Base-by-base conservation (phyloP, 2,888 invertebrate genomes). In the Catocala fraxini region DNA sequence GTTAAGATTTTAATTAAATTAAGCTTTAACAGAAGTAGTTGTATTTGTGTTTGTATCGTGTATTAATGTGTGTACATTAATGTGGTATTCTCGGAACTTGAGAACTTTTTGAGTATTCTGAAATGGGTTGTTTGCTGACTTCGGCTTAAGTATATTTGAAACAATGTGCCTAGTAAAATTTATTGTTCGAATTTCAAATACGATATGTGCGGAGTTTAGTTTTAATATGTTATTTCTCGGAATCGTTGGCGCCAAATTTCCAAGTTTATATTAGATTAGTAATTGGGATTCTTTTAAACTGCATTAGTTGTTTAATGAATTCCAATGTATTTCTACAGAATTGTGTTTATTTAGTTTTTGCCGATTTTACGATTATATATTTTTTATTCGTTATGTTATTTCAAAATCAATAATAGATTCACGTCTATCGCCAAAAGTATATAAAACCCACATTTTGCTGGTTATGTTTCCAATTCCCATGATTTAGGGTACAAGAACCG, bases 61-160 rank as follows among this genome's bases (percentile, higher is more conserved):
- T 49, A 45, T 60, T 59, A 51, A 41, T 55, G 51, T 15, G 4
- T 9, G 9, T 39, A 54, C 53, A 45, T 60, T 59, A 51, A 41
- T 55, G 54, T 49, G 46, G 42, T 46, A 51, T 51, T 58, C 56
- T 48, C 39, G 48, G 42, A 48, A 55, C 49, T 60, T 55, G 39
- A n/a, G 39, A 53, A 58, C 46, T 51, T 45, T 64, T 55, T 13
- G 35, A 43, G 35, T 39, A 46, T 49, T 54, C 34, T n/a, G 41
- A 51, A 68, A 57, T 63, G 42, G 59, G 46, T 52, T 65, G 51
- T 60, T 57, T 52, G 43, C 39, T 15, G 53, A 65, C 25, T 61
- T 59, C 52, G 48, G 11, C 49, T 55, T 43, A 64, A 60, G 59
- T 51, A 57, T 34, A 60, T 52, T 53, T 51, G 33, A 51, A 56